Conservation (phyloP, 1,140 invertebrate species). For the Pogonomyrmex californicus region DNA sequence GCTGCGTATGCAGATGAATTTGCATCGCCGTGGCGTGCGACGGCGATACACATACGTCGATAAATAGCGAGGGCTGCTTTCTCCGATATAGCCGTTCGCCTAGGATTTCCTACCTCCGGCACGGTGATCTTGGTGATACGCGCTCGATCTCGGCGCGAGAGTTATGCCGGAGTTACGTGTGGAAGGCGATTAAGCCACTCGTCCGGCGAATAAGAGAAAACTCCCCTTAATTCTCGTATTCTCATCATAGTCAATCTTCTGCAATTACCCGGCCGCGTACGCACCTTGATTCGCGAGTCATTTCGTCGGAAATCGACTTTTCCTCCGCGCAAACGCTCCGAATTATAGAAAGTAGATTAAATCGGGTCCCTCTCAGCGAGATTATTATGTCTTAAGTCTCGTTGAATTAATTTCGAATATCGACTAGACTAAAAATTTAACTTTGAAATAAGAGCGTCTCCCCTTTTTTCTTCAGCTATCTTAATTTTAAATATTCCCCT, state of each 20-base stretch:
- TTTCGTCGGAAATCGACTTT: neutral
- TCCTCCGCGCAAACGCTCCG: neutral
- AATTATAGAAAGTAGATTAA: neutral
- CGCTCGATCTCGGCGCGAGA: constrained; percentile 40
- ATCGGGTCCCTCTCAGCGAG: neutral
- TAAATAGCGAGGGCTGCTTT: constrained; percentile 70
- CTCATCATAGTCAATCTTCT: neutral
- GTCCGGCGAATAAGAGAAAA: constrained; percentile 24
- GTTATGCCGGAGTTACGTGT: constrained; percentile 77
- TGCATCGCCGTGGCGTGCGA: constrained; percentile 28
- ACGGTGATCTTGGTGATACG: constrained; percentile 76
- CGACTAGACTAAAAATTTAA: neutral
- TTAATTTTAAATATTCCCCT: neutral
- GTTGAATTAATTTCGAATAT: neutral
- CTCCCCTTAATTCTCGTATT: neutral
- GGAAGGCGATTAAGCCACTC: constrained; percentile 56
- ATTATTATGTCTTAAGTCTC: too few species aligned
- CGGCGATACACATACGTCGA: constrained; percentile 48
- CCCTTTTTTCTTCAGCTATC: neutral
- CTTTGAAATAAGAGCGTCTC: too few species aligned
- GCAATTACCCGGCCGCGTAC: neutral
- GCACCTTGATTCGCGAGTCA: neutral
- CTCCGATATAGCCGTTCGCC: constrained; percentile 64
- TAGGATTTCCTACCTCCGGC: constrained; percentile 77
- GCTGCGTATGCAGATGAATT: constrained; percentile 21